Base-by-base conservation (phyloP, 2,113 vertebrate genomes). In the Aspiorhynchus laticeps region DNA sequence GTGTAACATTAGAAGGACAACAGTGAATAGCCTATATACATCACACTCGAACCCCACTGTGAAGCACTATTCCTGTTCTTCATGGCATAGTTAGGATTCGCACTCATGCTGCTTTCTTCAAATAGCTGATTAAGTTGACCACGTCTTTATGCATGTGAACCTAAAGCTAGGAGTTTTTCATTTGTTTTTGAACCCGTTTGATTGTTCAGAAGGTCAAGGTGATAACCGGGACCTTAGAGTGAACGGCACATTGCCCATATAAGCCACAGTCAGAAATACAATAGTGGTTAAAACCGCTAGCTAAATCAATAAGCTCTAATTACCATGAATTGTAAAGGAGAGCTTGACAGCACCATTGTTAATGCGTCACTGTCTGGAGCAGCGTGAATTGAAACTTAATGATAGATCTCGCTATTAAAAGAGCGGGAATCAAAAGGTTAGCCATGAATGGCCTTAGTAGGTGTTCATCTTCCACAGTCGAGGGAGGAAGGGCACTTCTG, bases 291-390 rank as follows among this genome's bases (percentile, higher is more conserved):
- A 63, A 85, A 46, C 61, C 61, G 17, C 38, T 75, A 31, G 85
- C 31, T 65, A 71, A 46, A 86, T 81, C 67, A 86, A 75, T 86
- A 86, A 41, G 24, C 76, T 86, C 48, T 78, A 86, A 80, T 71
- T 56, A 79, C 76, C 19, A 38, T 71, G 85, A 79, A 80, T 80
- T 86, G 63, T 78, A 69, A 80, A 71, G 65, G 61, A 71, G 33
- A 53, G 76, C 46, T 41, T 86, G 75, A 43, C 78, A 63, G 48
- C 85, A 31, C 21, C 65, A 73, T 80, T 80, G 77, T 71, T 36
- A 83, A 71, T 83, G 63, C 15, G 5, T 82, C 41, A 82, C n/a
- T 82, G 63, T 83, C 63, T 83, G 28, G 63, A 83, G 31, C 43
- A 14, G 17, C 14, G 28, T 59, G 76, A 80, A 78, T 79, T 53